phyloP scores from a whole-genome alignment of 1,140 invertebrate genomes.

The Episyrphus balteatus region DNA sequence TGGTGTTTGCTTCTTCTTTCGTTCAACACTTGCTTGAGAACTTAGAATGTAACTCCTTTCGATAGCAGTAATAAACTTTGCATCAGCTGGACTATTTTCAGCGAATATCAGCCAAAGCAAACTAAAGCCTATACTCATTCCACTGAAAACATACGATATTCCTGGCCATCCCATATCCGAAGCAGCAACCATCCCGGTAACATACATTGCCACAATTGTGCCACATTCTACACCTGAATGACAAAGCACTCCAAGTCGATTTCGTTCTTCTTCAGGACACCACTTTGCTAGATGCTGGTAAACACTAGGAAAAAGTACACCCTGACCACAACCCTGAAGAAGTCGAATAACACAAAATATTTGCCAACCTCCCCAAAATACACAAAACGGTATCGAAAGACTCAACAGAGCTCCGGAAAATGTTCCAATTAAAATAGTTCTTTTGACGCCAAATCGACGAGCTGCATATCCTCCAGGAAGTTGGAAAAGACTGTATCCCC shows the following conservation, averaged over 20 bases:
- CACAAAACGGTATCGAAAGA: constrained; percentile 36
- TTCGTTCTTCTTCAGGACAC: too few species aligned
- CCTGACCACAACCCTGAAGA: too few species aligned
- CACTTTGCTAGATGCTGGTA: too few species aligned
- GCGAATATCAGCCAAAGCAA: constrained; percentile 51
- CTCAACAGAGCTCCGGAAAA: constrained; percentile 38
- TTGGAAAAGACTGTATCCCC: constrained; percentile 42
- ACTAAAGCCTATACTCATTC: constrained; percentile 46
- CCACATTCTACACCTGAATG: too few species aligned
- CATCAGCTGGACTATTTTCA: constrained; percentile 51
- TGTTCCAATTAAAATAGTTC: constrained; percentile 47
- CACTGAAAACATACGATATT: constrained; percentile 67
- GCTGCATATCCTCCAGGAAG: constrained; percentile 58
- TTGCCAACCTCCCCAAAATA: constrained; percentile 46
- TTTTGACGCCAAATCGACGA: constrained; percentile 49
- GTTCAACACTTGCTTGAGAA: constrained; percentile 40
- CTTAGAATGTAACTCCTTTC: constrained; percentile 52
- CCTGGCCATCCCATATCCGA: constrained; percentile 59
- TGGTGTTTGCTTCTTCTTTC: constrained; percentile 26
- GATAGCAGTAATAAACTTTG: constrained; percentile 42
- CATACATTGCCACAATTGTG: constrained; percentile 11
- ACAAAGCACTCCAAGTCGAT: too few species aligned
- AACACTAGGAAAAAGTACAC: too few species aligned
- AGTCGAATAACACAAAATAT: constrained; percentile 15
- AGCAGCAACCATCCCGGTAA: constrained; percentile 50